These are phyloP conservation scores for Geotrypetes seraphini DNA, from an alignment of 2,797 vertebrate species.

Conservation along the genomic window DNA sequence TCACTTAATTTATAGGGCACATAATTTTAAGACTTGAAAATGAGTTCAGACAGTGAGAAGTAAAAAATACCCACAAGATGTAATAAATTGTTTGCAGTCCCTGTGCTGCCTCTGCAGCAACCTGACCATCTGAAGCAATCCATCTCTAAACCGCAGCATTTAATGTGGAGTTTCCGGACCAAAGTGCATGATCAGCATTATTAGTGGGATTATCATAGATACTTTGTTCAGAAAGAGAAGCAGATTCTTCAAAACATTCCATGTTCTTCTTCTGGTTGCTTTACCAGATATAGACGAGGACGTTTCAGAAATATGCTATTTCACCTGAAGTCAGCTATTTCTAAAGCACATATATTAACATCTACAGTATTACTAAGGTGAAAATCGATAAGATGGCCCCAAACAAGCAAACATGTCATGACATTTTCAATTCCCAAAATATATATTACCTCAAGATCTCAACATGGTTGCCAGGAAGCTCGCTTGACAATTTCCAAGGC, in stretches of 20 bases:
- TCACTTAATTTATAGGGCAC: neutral
- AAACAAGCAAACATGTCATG: no score
- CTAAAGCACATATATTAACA: no score
- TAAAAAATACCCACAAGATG: neutral
- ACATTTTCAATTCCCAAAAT: no score
- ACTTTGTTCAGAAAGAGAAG: neutral
- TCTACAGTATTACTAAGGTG: no score
- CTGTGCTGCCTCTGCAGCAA: neutral
- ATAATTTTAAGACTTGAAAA: neutral
- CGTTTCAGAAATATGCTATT: neutral
- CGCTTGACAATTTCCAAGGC: no score
- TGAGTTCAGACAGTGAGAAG: neutral
- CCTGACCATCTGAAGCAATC: neutral
- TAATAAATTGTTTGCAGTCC: neutral
- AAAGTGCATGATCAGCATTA: neutral
- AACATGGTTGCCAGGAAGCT: no score
- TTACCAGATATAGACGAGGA: neutral
- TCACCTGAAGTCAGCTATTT: no score
- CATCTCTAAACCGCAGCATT: neutral
- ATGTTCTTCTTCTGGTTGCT: neutral
- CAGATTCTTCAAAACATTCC: neutral
- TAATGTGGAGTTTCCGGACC: neutral
- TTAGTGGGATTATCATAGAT: neutral
- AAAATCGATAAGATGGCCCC: no score
- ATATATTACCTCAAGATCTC: no score